Conservation (phyloP, 2,888 invertebrate species). For the Netelia inedita region DNA sequence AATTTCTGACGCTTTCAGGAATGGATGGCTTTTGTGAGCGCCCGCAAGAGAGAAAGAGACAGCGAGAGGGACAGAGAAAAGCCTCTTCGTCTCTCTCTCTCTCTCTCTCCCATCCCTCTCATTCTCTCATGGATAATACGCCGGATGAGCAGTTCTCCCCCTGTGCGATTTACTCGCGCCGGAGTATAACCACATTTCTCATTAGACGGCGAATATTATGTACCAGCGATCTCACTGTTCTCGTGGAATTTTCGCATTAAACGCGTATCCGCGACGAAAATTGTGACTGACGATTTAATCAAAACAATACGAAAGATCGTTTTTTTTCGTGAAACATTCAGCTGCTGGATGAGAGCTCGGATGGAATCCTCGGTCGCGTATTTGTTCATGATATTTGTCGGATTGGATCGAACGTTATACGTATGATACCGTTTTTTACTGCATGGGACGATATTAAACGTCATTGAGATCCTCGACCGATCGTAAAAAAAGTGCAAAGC, state of each 20-base stretch:
- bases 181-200: slow-evolving; percentile 28
- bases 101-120: neutral
- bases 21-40: slow-evolving; percentile 53
- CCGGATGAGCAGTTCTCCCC: slow-evolving; percentile 32
- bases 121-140: slow-evolving; percentile 40
- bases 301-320: too few species aligned
- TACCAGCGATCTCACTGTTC: neutral
- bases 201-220: slow-evolving; percentile 31
- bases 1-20: slow-evolving; percentile 62
- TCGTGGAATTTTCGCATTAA: slow-evolving; percentile 1
- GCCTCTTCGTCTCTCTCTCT: neutral
- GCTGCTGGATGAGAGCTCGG: neutral
- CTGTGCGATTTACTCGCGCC: slow-evolving; percentile 22
- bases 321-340: neutral
- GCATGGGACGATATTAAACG: slow-evolving; percentile 11
- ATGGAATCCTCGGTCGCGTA: neutral
- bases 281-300: too few species aligned
- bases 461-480: slow-evolving; percentile 15
- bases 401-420: neutral
- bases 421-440: neutral
- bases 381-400: neutral
- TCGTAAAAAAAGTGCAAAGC: slow-evolving; percentile 10
- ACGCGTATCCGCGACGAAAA: neutral
- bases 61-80: neutral
- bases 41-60: neutral